Conservation (phyloP, 2,797 vertebrate genomes). For the Orientallactaga sibirica region DNA sequence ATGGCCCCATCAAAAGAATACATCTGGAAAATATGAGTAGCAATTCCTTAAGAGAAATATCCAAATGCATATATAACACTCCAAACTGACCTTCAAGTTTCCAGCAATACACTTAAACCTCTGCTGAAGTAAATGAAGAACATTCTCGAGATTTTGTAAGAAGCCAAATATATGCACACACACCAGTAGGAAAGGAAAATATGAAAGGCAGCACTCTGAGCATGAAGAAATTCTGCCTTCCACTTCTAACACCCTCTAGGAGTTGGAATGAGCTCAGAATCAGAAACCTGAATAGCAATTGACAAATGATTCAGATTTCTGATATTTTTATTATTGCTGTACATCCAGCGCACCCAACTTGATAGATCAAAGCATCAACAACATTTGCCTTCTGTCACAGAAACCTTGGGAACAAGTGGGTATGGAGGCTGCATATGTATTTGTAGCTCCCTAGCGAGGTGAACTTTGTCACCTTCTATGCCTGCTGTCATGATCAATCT, state of each 20-base stretch:
- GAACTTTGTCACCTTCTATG: background rate
- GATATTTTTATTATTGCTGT: slow-evolving; percentile 48
- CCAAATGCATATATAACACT: background rate
- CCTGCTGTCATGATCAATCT: background rate
- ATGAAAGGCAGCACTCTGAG: slow-evolving; percentile 13
- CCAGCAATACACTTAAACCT: background rate
- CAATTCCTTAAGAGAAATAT: slow-evolving; percentile 31
- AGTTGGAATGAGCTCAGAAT: slow-evolving; percentile 40
- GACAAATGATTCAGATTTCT: slow-evolving; percentile 50
- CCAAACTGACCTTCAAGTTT: background rate
- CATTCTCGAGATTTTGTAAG: background rate
- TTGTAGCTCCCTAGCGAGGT: background rate
- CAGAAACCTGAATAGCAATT: slow-evolving; percentile 52
- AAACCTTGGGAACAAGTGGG: slow-evolving; percentile 12
- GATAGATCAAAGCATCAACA: slow-evolving; percentile 61
- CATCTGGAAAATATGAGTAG: background rate
- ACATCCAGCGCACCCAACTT: slow-evolving; percentile 47
- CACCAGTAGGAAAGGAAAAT: background rate
- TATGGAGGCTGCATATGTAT: background rate
- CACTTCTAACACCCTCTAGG: slow-evolving; percentile 32
- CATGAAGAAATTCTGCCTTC: slow-evolving; percentile 28
- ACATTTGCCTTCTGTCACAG: slow-evolving; percentile 52
- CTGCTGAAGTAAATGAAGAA: background rate
- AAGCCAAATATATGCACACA: background rate
- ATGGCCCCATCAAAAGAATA: slow-evolving; percentile 13